phyloP scores from a whole-genome alignment of 2,113 vertebrate genomes.

The Dromaius novaehollandiae region DNA sequence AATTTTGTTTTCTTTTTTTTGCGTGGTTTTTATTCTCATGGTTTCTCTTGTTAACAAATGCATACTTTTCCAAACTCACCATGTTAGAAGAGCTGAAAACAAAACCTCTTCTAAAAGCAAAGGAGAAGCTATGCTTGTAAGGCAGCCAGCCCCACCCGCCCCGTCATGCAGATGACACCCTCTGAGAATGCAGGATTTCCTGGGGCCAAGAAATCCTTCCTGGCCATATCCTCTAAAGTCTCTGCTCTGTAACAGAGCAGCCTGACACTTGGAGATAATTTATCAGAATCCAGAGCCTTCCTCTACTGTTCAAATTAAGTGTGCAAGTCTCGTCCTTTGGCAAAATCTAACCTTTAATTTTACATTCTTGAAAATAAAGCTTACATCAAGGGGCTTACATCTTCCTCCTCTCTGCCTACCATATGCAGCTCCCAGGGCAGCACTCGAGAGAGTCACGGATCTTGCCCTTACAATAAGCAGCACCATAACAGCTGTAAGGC shows the following conservation, averaged over 20 bases:
- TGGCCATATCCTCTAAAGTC: rapidly evolving
- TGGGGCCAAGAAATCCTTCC: neutral
- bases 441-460: neutral
- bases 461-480: neutral
- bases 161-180: neutral
- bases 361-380: neutral
- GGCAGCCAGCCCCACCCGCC: neutral
- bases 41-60: neutral
- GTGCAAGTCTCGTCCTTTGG: neutral
- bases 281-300: neutral
- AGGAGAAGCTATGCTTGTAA: neutral
- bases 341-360: conserved; percentile 23
- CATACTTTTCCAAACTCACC: neutral
- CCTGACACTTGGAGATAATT: neutral
- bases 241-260: neutral
- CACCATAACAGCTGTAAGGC: neutral
- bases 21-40: neutral
- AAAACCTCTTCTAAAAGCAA: neutral
- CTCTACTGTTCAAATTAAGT: neutral
- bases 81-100: neutral
- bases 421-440: neutral
- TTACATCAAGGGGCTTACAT: neutral
- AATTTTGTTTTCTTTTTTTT: neutral
- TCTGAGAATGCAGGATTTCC: neutral
- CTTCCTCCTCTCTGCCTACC: neutral